Conservation (phyloP, 2,797 vertebrate species). For the Hippoglossus hippoglossus region DNA sequence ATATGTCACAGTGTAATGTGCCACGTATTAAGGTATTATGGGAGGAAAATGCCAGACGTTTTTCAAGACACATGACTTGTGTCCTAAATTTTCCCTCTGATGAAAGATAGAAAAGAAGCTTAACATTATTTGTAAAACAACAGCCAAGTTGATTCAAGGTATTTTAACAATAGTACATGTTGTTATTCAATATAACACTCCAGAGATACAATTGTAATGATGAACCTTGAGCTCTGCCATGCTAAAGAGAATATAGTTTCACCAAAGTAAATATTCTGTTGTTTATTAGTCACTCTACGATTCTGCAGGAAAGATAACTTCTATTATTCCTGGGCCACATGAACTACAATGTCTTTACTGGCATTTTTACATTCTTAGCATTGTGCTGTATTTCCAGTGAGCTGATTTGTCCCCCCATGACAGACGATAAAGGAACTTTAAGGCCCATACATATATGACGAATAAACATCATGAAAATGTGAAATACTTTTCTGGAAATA, state of each 20-base stretch:
- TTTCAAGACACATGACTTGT: not conserved
- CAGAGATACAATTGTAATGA: not conserved
- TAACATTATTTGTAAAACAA: not conserved
- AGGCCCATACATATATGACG: no score
- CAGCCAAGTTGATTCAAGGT: not conserved
- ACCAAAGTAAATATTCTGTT: not conserved
- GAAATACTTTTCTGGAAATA: no score
- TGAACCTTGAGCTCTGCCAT: not conserved
- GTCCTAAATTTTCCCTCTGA: not conserved
- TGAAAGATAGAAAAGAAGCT: not conserved
- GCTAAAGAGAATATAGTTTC: not conserved
- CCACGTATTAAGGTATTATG: slow-evolving; percentile 6
- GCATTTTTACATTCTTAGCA: not conserved
- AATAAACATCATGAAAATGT: no score
- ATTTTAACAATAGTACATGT: not conserved
- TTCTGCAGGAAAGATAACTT: not conserved
- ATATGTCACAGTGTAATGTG: slow-evolving; percentile 2
- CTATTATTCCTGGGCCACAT: not conserved
- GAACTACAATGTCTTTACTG: not conserved
- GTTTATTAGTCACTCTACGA: not conserved
- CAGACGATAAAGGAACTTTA: no score
- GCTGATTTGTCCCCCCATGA: not conserved
- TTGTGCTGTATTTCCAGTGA: not conserved
- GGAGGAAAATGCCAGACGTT: not conserved
- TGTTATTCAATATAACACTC: not conserved